Evolutionary conservation across 1,140 invertebrate genomes (phyloP).

Genomic region (Atta colombica): DNA sequence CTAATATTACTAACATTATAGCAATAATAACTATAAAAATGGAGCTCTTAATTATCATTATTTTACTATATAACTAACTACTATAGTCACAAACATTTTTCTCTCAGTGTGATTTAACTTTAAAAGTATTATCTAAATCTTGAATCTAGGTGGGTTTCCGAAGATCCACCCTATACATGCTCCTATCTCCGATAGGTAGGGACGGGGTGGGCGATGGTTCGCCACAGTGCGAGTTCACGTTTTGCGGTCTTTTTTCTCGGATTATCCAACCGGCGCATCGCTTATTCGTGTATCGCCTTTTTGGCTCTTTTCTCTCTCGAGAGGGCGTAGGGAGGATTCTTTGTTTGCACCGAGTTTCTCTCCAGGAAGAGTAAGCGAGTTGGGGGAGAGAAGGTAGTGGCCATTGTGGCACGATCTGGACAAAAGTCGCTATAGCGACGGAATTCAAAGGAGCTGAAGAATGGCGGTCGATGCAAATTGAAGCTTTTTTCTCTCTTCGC

Average conservation of each 20-base stretch:
- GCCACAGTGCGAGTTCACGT: conserved; percentile 82
- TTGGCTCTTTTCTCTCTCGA: conserved; percentile 78
- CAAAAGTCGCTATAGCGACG: conserved; percentile 84
- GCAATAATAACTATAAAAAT: too few relatives aligned
- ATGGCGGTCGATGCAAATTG: conserved; percentile 83
- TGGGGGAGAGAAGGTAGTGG: conserved; percentile 80
- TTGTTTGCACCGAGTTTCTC: conserved; percentile 80
- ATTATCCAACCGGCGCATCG: conserved; percentile 81
- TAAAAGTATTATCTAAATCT: conserved; percentile 33
- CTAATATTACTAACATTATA: too few relatives aligned
- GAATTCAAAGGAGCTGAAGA: conserved; percentile 83
- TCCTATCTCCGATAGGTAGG: conserved; percentile 60
- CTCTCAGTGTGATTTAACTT: neutral
- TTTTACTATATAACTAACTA: too few relatives aligned
- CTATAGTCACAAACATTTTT: too few relatives aligned
- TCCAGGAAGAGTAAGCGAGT: conserved; percentile 75
- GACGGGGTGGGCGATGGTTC: conserved; percentile 60
- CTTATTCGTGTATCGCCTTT: conserved; percentile 83
- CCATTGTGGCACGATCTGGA: conserved; percentile 83
- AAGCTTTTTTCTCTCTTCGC: conserved; percentile 70
- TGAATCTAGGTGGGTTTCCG: conserved; percentile 62
- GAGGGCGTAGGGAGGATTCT: conserved; percentile 79
- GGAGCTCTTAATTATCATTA: too few relatives aligned
- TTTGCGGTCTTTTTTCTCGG: conserved; percentile 79
- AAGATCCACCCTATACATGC: conserved; percentile 71